These are phyloP conservation scores for Acipenser oxyrinchus DNA, from an alignment of 2,797 vertebrate genomes.

Conservation along the genomic window DNA sequence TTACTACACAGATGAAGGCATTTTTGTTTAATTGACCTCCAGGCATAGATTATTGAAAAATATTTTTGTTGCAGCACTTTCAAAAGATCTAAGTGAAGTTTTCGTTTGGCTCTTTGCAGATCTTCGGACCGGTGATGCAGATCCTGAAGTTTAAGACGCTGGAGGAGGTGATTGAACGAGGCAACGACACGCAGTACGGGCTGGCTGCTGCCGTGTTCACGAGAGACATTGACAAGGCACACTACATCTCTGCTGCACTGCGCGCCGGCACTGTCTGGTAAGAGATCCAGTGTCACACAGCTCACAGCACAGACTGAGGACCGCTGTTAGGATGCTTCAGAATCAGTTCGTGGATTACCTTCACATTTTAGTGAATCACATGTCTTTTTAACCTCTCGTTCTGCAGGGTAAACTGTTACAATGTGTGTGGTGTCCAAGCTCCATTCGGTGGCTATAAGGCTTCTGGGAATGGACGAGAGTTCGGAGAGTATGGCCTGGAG, in stretches of 20 bases:
- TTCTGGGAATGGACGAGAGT: constrained; percentile 81
- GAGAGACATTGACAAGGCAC: constrained; percentile 80
- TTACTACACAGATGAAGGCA: no score
- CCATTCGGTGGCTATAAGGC: constrained; percentile 92
- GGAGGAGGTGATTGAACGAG: constrained; percentile 81
- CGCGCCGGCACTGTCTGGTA: constrained; percentile 91
- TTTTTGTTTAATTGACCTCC: no score
- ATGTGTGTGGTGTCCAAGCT: constrained; percentile 81
- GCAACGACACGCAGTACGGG: constrained; percentile 80
- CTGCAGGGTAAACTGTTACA: constrained; percentile 86
- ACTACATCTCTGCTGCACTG: constrained; percentile 73
- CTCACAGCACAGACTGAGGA: no score
- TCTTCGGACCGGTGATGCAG: constrained; percentile 96
- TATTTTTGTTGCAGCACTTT: no score
- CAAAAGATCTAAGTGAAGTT: no score
- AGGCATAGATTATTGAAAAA: no score
- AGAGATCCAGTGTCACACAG: constrained; percentile 16
- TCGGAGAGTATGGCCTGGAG: constrained; percentile 83
- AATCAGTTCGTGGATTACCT: no score
- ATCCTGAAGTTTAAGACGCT: constrained; percentile 85
- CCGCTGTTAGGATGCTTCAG: no score
- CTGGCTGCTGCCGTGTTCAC: constrained; percentile 88
- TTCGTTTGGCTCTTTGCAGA: constrained; percentile 46
- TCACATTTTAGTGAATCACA: no score
- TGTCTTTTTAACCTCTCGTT: not conserved